A percentile compares a stretch with the other conserved stretches of the same genome.
These are phyloP conservation scores for Cheilosia scutellata DNA, from an alignment of 2,888 invertebrate species.

Conservation along the genomic window DNA sequence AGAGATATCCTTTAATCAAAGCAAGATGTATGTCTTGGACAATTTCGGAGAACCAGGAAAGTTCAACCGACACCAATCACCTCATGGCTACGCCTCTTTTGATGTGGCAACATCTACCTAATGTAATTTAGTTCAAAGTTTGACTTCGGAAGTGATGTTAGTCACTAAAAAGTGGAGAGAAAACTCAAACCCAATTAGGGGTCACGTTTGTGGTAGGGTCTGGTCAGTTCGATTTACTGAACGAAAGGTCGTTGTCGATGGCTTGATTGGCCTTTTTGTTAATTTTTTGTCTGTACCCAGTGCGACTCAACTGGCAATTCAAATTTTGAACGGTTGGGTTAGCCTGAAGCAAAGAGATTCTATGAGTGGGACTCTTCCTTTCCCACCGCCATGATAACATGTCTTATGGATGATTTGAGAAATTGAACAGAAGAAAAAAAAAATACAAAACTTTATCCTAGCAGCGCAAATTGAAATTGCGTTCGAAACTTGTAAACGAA, in stretches of 20 bases:
- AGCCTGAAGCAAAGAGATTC: not conserved
- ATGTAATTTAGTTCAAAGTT: constrained; percentile 5
- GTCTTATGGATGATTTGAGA: not conserved
- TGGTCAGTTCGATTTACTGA: not conserved
- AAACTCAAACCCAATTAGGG: not conserved
- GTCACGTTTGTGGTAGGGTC: not conserved
- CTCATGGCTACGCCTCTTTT: not conserved
- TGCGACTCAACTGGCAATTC: not conserved
- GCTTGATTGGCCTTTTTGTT: not conserved
- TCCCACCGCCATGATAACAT: not conserved
- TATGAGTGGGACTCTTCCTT: not conserved
- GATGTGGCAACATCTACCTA: not conserved
- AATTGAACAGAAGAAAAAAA: not conserved
- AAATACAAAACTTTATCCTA: not conserved
- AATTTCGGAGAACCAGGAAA: not conserved
- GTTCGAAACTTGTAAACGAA: not conserved
- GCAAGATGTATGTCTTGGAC: not conserved
- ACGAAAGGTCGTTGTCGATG: not conserved
- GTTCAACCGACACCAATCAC: not conserved
- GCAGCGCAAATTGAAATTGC: not conserved
- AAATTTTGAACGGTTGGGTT: not conserved
- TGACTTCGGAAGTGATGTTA: not conserved
- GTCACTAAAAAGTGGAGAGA: not conserved
- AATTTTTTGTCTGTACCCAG: not conserved
- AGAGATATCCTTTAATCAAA: not conserved